These are phyloP conservation scores for Argya squamiceps DNA, from an alignment of 2,797 vertebrate species.

Conservation along the genomic window DNA sequence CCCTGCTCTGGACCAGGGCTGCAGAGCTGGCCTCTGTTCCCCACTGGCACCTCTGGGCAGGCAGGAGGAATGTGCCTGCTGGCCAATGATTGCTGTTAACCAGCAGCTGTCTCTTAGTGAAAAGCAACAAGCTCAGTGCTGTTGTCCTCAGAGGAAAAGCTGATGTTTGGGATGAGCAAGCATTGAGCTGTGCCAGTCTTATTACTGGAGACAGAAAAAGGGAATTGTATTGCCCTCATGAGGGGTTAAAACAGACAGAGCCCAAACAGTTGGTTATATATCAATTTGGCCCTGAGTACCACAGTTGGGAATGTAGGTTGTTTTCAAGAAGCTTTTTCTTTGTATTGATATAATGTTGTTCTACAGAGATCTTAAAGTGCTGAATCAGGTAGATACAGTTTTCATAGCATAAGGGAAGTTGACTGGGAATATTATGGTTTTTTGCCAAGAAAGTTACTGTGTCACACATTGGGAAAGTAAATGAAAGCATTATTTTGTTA, in stretches of 20 bases:
- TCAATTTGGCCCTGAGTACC: neutral
- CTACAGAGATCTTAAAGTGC: neutral
- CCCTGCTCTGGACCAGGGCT: neutral
- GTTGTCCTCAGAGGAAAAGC: neutral
- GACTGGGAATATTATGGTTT: neutral
- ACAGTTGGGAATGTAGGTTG: neutral
- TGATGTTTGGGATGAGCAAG: neutral
- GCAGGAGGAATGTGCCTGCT: neutral
- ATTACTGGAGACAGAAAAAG: neutral
- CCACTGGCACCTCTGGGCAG: neutral
- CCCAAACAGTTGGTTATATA: neutral
- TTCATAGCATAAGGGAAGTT: neutral
- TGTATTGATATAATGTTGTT: neutral
- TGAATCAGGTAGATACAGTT: neutral
- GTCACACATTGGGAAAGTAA: neutral
- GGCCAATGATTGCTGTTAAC: neutral
- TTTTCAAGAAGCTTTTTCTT: neutral
- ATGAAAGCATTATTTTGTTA: neutral
- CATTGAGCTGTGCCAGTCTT: fast-evolving
- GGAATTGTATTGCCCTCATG: fast-evolving
- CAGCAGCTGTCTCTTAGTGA: neutral
- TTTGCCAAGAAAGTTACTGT: neutral
- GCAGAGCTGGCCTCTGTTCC: neutral
- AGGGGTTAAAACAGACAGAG: neutral
- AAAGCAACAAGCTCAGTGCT: neutral